A percentile compares a stretch with the other conserved stretches of the same genome.
phyloP scores from a whole-genome alignment of 1,140 invertebrate species.

The Philotrypesis tridentata region DNA sequence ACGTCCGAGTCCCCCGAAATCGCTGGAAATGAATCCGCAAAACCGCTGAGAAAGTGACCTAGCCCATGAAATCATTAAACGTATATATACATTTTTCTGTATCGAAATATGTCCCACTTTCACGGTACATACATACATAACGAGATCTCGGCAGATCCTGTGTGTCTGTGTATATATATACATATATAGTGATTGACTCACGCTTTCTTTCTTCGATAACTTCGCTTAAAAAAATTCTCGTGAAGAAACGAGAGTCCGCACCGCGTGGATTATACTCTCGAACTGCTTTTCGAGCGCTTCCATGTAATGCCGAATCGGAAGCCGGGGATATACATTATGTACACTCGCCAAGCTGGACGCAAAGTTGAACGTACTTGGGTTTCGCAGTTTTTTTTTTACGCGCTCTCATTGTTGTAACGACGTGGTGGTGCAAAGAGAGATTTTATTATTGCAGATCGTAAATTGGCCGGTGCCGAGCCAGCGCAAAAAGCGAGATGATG shows the following conservation, averaged over 20 bases:
- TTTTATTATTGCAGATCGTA: background rate
- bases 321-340: too few species aligned
- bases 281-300: too few species aligned
- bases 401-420: too few species aligned
- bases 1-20: background rate
- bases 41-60: constrained; percentile 30
- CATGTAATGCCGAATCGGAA: too few species aligned
- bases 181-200: constrained; percentile 1
- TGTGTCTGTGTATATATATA: too few species aligned
- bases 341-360: too few species aligned
- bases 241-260: too few species aligned
- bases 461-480: background rate
- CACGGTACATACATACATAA: constrained; percentile 10
- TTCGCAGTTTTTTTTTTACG: background rate
- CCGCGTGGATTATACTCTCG: too few species aligned
- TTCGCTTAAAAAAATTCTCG: background rate
- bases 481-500: too few species aligned
- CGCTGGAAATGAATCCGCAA: background rate
- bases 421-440: background rate
- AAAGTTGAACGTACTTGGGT: background rate
- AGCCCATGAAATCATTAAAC: constrained; percentile 28
- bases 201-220: constrained; percentile 29
- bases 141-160: background rate
- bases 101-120: constrained; percentile 40
- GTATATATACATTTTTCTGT: constrained; percentile 1